Percentiles rank a stretch among this genome's conserved stretches.
phyloP scores from a whole-genome alignment of 2,797 vertebrate genomes.

The Pristis pectinata region DNA sequence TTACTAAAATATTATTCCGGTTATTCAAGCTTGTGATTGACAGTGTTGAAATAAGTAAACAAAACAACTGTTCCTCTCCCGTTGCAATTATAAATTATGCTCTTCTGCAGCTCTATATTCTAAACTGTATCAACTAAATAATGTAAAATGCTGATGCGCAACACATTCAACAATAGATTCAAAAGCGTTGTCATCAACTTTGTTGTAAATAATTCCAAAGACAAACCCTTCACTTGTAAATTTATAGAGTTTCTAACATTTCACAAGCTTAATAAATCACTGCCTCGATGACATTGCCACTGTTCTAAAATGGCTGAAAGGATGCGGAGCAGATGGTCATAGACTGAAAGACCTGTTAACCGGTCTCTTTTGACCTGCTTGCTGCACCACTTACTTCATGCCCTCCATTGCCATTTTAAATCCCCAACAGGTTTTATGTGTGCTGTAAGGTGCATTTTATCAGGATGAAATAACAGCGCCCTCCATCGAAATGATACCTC shows the following conservation, averaged over 20 bases:
- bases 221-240: neutral
- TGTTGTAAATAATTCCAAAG: neutral
- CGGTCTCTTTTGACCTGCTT: neutral
- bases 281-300: neutral
- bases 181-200: neutral
- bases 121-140: neutral
- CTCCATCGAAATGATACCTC: constrained; percentile 5
- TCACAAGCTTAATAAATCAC: neutral
- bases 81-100: neutral
- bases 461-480: constrained; percentile 22
- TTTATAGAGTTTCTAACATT: neutral
- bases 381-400: neutral
- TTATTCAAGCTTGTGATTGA: neutral
- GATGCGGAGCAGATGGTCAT: neutral
- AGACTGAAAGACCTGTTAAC: neutral
- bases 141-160: neutral
- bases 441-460: neutral
- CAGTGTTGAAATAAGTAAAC: neutral
- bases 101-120: neutral
- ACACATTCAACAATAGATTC: neutral
- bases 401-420: constrained; percentile 26
- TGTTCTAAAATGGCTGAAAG: constrained; percentile 10
- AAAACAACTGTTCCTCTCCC: neutral
- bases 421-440: neutral
- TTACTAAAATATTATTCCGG: neutral